Base-by-base conservation (phyloP, 2,888 invertebrate genomes). In the Anorthoa munda region DNA sequence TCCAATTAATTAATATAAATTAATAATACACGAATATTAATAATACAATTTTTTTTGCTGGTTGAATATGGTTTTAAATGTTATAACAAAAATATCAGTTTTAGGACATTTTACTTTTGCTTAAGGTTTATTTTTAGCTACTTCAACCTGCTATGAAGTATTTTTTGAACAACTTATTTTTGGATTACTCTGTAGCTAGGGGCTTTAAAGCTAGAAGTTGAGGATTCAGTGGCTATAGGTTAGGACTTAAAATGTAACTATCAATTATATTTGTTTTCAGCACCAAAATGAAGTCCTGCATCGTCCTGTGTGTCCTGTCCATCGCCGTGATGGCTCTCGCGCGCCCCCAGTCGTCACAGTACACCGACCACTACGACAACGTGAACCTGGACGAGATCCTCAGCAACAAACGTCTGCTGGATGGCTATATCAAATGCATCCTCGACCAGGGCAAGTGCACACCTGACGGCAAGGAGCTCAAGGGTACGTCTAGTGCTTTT, bases 341-440 rank as follows among this genome's bases (percentile, higher is more conserved):
- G 0, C 88, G 87, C 2, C 92, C 93, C 1, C 86, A 87, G 0
- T 91, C 90, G 0, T 90, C 90, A 0, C 77, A 84, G 0, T 94
- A 98, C 91, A 97, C 97, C 15, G 97, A 97, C 70, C 97, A 97
- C 79, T 98, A 97, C 82, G 98, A 98, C 90, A 97, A 97, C 87
- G 91, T 98, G 39, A 95, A 98, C 89, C 73, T 98, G 72, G 97
- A 98, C 51, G 97, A 97, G 86, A 97, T 98, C 81, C 90, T 98
- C 5, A 84, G 78, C 9, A 98, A 97, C 92, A 96, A 97, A 4
- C 96, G 97, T 13, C 92, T 98, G 45, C 90, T 98, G 15, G 93
- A 96, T 56, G 97, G 97, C 61, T 98, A 98, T 89, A 88, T 97
- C 58, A 97, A 97, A 59, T 98, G 98, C 84, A 88, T 97, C 56